Percentiles rank a stretch among this genome's conserved stretches.
Conservation (phyloP, 1,140 invertebrate genomes). For the Forficula auricularia region DNA sequence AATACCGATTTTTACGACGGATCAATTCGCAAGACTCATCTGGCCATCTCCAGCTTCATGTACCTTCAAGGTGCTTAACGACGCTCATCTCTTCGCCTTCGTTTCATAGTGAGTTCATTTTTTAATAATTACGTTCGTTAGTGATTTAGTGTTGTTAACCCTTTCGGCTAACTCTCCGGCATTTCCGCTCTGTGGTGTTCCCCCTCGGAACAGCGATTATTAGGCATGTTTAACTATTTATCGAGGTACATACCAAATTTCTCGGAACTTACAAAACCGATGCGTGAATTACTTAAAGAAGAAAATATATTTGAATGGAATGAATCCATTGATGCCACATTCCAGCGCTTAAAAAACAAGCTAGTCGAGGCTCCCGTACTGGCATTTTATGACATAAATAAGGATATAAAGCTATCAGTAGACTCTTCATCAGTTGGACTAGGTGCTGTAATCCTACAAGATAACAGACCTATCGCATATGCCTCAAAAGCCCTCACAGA, state of each 20-base stretch:
- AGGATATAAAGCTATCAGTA: conserved; percentile 6
- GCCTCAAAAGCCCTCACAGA: conserved; percentile 13
- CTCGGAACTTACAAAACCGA: conserved; percentile 13
- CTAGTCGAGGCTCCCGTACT: conserved; percentile 17
- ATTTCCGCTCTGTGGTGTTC: no score
- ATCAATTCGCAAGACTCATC: no score
- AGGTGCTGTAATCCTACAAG: conserved; percentile 16
- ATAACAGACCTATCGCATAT: conserved; percentile 21
- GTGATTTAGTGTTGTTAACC: no score
- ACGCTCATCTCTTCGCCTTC: no score
- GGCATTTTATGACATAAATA: conserved; percentile 15
- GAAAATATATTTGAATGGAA: conserved; percentile 15
- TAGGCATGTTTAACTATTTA: conserved; percentile 25
- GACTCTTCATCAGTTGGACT: conserved; percentile 11
- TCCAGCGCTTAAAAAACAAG: conserved; percentile 16
- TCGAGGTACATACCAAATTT: conserved; percentile 21
- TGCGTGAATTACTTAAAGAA: conserved; percentile 18
- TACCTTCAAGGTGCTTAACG: no score
- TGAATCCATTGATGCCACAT: conserved; percentile 12
- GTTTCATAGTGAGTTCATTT: no score
- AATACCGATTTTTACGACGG: no score
- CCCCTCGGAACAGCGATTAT: no score
- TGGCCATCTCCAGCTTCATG: no score
- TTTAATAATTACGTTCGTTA: no score
- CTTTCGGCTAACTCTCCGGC: no score